Evolutionary conservation across 37 sponge, comb jelly and placozoan genomes (phyloP).

Genomic region (Aphrocallistes beatrix): DNA sequence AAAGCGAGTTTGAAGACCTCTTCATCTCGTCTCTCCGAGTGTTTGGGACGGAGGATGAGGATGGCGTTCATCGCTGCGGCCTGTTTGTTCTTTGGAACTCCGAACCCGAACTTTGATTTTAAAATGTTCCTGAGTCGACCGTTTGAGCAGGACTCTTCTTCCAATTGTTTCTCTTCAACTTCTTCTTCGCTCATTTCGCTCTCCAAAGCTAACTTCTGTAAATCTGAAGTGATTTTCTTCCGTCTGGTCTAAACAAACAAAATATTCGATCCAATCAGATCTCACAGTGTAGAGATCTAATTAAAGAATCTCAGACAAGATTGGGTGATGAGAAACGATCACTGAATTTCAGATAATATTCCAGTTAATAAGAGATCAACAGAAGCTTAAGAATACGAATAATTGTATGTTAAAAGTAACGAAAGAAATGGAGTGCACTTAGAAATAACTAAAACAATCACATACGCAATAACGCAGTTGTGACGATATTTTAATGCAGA

Average conservation of each 20-base stretch:
- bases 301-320: no score
- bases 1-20: not conserved
- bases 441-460: no score
- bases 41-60: not conserved
- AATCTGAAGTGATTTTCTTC: not conserved
- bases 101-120: not conserved
- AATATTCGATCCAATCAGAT: no score
- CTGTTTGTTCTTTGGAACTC: not conserved
- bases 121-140: not conserved
- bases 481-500: no score
- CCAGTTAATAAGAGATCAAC: no score
- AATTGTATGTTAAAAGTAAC: no score
- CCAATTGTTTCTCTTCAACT: not conserved
- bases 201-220: not conserved
- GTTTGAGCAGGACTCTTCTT: not conserved
- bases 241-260: not conserved
- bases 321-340: no score
- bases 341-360: no score
- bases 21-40: not conserved
- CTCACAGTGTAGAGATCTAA: no score
- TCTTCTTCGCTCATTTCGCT: not conserved
- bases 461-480: no score
- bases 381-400: no score
- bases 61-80: slow-evolving; percentile 5
- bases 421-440: no score